Base-by-base conservation (phyloP, 2,797 vertebrate genomes). In the Acrocephalus scirpaceus region DNA sequence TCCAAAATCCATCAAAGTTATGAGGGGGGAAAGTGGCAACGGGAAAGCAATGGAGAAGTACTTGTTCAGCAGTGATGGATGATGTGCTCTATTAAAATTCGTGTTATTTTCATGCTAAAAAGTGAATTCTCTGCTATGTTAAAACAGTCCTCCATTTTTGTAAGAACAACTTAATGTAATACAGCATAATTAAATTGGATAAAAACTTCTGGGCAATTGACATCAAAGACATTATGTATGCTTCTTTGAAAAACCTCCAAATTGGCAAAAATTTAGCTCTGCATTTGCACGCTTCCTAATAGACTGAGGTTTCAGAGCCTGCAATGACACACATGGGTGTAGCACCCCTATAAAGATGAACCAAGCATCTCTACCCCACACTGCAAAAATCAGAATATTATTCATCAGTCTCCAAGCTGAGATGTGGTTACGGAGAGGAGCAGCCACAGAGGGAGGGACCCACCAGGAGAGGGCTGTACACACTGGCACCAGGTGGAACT, bases 1-100 rank as follows among this genome's bases (percentile, higher is more conserved):
- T 92, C 93, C 89, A 96, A 81, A 91, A 91, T 81, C 93, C 62
- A 27, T 95, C 94, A 92, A 78, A 95, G 79, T 90, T 86, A 48
- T 72, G 94, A 92, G 92, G 44, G 44, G 67, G 40, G 73, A 65
- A 72, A 69, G 75, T 11, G 47, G 82, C 78, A 84, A 30, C 23
- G 40, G 80, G 70, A 90, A 92, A 86, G 93, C 76, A 80, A 36
- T 20, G 34, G 70, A 56, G 84, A 80, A 58, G 62, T 38, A 32
- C 77, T 84, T 44, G 83, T 50, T 78, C 72, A 78, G 80, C 36
- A 17, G 76, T 22, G 79, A 88, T 71, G 67, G 74, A 80, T 56
- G 48, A 90, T 34, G 25, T 0, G 19, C 42, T 62, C 36, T 18
- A 50, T 40, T 81, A 66, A 93, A 92, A 76, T 64, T 36, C 1